A percentile compares a stretch with the other conserved stretches of the same genome.
Conservation (phyloP, 2,797 vertebrate genomes). For the Miichthys miiuy region DNA sequence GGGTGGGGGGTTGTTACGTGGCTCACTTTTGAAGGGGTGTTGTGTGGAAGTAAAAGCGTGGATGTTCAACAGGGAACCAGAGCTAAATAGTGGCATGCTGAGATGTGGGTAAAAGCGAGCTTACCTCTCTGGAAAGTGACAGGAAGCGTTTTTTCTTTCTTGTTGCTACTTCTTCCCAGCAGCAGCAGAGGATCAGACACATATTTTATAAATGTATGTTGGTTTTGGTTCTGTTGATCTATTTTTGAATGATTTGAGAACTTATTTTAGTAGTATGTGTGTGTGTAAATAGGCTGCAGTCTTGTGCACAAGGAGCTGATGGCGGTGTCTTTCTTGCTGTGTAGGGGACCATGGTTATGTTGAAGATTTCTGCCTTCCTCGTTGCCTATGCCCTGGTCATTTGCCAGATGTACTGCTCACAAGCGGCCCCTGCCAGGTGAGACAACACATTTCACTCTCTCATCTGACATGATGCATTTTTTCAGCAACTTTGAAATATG, state of each 20-base stretch:
- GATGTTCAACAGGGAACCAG: slow-evolving; percentile 44
- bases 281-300: neutral
- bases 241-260: neutral
- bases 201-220: neutral
- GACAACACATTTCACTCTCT: slow-evolving; percentile 1
- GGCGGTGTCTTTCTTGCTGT: slow-evolving; percentile 56
- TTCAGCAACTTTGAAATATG: neutral
- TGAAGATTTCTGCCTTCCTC: slow-evolving; percentile 94
- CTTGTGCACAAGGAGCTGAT: slow-evolving; percentile 47
- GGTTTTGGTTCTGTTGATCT: neutral
- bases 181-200: slow-evolving; percentile 18
- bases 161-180: slow-evolving; percentile 10
- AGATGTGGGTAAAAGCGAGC: slow-evolving; percentile 21
- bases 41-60: slow-evolving; percentile 26
- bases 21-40: slow-evolving; percentile 17
- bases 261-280: neutral
- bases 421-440: slow-evolving; percentile 93
- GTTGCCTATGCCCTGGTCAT: slow-evolving; percentile 93
- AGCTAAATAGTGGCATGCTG: slow-evolving; percentile 8
- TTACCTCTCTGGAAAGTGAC: slow-evolving; percentile 35
- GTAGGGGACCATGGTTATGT: slow-evolving; percentile 91
- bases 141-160: slow-evolving; percentile 3
- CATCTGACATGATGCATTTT: neutral
- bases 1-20: neutral
- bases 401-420: slow-evolving; percentile 93